Base-by-base conservation (phyloP, 1,140 invertebrate genomes). In the Caenorhabditis latens region DNA sequence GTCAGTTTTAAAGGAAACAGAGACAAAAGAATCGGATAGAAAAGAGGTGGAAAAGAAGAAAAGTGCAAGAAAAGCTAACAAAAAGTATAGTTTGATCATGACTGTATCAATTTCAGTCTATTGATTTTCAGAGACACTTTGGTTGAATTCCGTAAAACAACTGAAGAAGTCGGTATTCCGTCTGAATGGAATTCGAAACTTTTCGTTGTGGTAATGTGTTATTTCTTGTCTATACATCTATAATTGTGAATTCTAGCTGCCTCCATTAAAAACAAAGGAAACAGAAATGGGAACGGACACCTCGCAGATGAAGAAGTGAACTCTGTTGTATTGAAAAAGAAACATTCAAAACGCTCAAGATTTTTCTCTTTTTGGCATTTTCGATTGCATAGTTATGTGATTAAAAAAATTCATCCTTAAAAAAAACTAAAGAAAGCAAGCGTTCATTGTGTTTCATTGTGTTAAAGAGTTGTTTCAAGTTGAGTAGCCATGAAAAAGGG, bases 171-270 rank as follows among this genome's bases (percentile, higher is more conserved):
- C 0, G 11, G 13, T 5, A 75, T 75, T 21, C 67, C 67, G 0
- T 14, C 67, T 0, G 67, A 75, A 75, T 75, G 67, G 67, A 75
- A 75, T 9, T 46, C 67, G 42, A 75, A 75, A 32, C 67, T 75
- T 46, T 75, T 75, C 16, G 67, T 75, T 16, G 2, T 43, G 50
- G 50, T 53, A 53, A 53, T 1, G 16, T 13, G 16, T 13, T 9
- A 53, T 53, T 53, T 9, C 4, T 16, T 13, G 50, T 53, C 16
- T 53, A 53, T 1, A 1, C 1, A 53, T 9, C 50, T 32, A 32
- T 32, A 32, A 32, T 32, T 2, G 50, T 53, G 1, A 13, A 13
- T 53, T 53, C 16, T 16, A 53, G 43, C 67, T 75, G 3, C 67
- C 67, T 6, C 67, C 67, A 19, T 4, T 75, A 14, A 75, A 75